Conservation (phyloP, 2,113 vertebrate species). For the Poeciliopsis occidentalis region DNA sequence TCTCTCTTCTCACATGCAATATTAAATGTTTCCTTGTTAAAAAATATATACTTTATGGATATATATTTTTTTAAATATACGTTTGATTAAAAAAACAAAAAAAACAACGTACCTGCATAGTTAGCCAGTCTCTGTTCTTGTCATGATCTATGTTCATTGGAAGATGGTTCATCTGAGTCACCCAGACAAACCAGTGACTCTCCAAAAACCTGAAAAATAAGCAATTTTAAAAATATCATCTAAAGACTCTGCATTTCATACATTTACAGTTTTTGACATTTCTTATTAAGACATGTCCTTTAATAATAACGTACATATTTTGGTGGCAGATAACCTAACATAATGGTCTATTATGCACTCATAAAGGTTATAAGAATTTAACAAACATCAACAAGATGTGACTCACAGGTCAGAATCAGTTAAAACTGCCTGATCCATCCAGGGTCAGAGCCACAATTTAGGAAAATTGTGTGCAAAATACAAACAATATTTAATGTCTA, state of each 20-base stretch:
- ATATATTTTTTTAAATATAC: too few relatives aligned
- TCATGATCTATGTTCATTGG: constrained; percentile 93
- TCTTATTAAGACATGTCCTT: not conserved
- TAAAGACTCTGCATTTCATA: not conserved
- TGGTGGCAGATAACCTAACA: too few relatives aligned
- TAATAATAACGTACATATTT: not conserved
- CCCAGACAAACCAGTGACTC: constrained; percentile 98
- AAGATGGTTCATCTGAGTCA: constrained; percentile 97
- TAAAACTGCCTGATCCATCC: too few relatives aligned
- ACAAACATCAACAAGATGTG: not conserved
- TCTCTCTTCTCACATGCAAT: too few relatives aligned
- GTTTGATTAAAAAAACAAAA: too few relatives aligned
- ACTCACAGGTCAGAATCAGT: too few relatives aligned
- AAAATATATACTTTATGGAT: too few relatives aligned
- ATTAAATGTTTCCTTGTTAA: too few relatives aligned
- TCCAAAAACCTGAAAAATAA: constrained; percentile 86
- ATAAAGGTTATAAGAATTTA: not conserved
- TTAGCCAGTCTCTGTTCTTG: constrained; percentile 90
- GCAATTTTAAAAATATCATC: not conserved
- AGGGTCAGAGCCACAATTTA: not conserved
- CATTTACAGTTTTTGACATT: not conserved
- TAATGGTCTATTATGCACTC: not conserved
- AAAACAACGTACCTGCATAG: constrained; percentile 84
- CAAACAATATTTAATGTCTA: not conserved
- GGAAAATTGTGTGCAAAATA: not conserved